These are phyloP conservation scores for Eublepharis macularius DNA, from an alignment of 2,113 vertebrate species.

Conservation along the genomic window DNA sequence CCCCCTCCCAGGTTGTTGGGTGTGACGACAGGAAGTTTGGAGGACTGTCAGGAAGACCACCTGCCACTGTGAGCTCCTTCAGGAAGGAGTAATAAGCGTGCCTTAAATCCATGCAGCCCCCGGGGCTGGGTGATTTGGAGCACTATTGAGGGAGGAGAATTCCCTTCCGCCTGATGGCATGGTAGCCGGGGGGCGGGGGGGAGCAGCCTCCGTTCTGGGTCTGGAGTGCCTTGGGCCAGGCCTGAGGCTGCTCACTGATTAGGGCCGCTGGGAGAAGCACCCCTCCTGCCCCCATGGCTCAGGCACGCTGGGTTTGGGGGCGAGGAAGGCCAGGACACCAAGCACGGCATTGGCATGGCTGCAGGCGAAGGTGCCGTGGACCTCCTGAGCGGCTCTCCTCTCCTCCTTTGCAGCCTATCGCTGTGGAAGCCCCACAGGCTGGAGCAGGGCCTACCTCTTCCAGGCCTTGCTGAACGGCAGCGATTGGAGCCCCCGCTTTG, in stretches of 20 bases:
- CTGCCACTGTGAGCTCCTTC: too few relatives aligned
- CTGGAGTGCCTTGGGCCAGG: background rate
- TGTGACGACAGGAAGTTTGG: too few relatives aligned
- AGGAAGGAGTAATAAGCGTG: too few relatives aligned
- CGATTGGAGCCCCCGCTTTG: conserved; percentile 82
- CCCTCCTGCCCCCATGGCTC: too few relatives aligned
- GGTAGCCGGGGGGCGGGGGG: background rate
- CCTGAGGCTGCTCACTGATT: background rate
- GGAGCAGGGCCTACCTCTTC: conserved; percentile 85
- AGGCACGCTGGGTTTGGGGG: background rate
- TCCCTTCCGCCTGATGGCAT: too few relatives aligned
- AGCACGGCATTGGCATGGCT: too few relatives aligned
- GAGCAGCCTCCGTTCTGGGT: background rate
- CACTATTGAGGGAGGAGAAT: too few relatives aligned
- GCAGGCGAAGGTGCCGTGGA: background rate
- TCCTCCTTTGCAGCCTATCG: conserved; percentile 71
- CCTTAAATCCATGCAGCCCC: too few relatives aligned
- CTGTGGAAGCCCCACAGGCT: conserved; percentile 82
- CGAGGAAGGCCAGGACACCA: background rate
- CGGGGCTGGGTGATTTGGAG: too few relatives aligned
- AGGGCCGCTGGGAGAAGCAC: background rate
- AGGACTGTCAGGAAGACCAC: too few relatives aligned
- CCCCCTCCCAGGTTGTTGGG: background rate
- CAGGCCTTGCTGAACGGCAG: conserved; percentile 74
- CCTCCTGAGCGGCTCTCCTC: background rate